These are phyloP conservation scores for Sturnus vulgaris DNA, from an alignment of 2,113 vertebrate genomes.

Conservation along the genomic window DNA sequence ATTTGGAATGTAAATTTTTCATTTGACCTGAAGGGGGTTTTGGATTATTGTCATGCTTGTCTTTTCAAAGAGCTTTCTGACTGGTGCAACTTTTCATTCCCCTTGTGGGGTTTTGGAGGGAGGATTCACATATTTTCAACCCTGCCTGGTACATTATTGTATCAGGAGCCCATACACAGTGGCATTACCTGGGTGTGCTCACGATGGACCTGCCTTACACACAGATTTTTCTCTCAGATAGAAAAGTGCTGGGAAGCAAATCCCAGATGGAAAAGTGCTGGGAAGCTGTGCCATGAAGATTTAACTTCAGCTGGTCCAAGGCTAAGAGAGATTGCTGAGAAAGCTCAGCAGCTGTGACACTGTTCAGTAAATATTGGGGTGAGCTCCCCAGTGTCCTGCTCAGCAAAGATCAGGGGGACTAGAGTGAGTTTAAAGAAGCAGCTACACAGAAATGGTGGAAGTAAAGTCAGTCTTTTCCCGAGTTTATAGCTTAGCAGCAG, in stretches of 20 bases:
- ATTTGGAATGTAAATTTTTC: neutral
- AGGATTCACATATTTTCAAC: neutral
- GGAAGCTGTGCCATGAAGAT: neutral
- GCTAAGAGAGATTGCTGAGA: neutral
- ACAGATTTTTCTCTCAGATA: neutral
- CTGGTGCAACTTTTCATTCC: neutral
- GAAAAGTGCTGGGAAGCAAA: too few species aligned
- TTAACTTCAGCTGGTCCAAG: neutral
- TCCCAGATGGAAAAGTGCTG: neutral
- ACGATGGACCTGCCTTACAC: neutral
- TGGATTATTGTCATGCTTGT: neutral
- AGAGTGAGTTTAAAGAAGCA: neutral
- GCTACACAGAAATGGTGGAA: neutral
- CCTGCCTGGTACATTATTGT: neutral
- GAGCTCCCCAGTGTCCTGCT: neutral
- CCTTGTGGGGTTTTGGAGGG: neutral
- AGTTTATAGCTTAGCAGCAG: neutral
- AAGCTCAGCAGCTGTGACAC: neutral
- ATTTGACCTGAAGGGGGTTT: neutral
- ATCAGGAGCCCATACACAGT: neutral
- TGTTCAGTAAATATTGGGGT: rapidly evolving
- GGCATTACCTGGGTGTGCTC: too few species aligned
- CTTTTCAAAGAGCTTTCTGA: neutral
- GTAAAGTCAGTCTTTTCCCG: neutral
- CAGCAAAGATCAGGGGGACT: neutral